A percentile compares a stretch with the other conserved stretches of the same genome.
phyloP scores from a whole-genome alignment of 2,797 vertebrate species.

The Pyrrhura leucotis region DNA sequence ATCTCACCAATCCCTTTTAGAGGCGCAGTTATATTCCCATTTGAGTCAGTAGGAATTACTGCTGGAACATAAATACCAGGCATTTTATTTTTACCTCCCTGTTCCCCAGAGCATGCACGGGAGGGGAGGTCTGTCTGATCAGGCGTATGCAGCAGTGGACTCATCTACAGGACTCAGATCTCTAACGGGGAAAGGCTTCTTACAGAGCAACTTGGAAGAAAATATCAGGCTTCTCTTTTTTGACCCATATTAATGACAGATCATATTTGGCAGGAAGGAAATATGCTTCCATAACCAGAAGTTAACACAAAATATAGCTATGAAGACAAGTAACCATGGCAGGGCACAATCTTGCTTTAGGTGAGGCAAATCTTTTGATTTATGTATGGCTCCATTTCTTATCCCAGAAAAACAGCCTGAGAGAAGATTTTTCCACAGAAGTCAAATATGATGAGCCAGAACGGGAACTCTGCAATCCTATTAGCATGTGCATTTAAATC shows the following conservation, averaged over 20 bases:
- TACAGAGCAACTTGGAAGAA: background rate
- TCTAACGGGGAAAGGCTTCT: background rate
- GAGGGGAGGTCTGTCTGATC: background rate
- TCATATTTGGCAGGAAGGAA: background rate
- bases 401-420: background rate
- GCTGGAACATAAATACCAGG: background rate
- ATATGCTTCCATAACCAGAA: background rate
- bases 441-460: background rate
- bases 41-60: background rate
- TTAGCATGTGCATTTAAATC: background rate
- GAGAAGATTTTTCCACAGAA: conserved; percentile 28
- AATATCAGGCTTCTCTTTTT: background rate
- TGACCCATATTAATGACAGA: background rate
- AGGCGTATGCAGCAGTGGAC: background rate
- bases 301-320: background rate
- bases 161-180: background rate
- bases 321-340: background rate
- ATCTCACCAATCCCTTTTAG: background rate
- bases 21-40: background rate
- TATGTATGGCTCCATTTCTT: background rate
- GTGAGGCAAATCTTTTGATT: background rate
- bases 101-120: background rate
- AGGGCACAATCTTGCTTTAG: background rate
- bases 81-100: conserved; percentile 40
- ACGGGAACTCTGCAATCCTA: background rate